Evolutionary conservation across 2,113 vertebrate species (phyloP).

Genomic region (Eonycteris spelaea): DNA sequence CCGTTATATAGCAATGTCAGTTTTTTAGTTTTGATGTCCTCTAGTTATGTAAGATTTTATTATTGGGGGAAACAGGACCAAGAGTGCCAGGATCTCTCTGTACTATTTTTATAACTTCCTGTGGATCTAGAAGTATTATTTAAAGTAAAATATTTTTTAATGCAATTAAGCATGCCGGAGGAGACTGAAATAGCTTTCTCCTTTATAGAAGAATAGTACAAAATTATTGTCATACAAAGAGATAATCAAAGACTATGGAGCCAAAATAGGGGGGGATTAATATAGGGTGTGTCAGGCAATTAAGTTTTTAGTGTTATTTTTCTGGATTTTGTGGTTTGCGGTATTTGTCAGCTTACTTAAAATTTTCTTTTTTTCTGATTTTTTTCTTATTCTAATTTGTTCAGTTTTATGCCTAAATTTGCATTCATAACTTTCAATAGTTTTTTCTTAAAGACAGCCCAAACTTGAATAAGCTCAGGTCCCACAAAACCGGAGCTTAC

Average conservation of each 20-base stretch:
- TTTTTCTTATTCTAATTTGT: neutral
- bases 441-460: neutral
- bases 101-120: neutral
- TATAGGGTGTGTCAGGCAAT: neutral
- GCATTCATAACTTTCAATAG: neutral
- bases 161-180: neutral
- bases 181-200: neutral
- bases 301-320: neutral
- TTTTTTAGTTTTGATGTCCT: neutral
- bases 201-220: neutral
- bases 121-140: neutral
- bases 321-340: neutral
- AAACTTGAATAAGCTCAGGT: neutral
- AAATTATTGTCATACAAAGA: neutral
- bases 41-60: neutral
- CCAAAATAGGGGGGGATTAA: neutral
- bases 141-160: neutral
- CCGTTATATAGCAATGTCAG: rapidly evolving
- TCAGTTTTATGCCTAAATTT: neutral
- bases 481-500: neutral
- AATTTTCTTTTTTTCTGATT: neutral
- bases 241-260: neutral
- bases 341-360: neutral
- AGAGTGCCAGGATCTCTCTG: neutral
- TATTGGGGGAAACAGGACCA: rapidly evolving